phyloP scores from a whole-genome alignment of 1,140 invertebrate genomes.

The Thaumatotibia leucotreta region DNA sequence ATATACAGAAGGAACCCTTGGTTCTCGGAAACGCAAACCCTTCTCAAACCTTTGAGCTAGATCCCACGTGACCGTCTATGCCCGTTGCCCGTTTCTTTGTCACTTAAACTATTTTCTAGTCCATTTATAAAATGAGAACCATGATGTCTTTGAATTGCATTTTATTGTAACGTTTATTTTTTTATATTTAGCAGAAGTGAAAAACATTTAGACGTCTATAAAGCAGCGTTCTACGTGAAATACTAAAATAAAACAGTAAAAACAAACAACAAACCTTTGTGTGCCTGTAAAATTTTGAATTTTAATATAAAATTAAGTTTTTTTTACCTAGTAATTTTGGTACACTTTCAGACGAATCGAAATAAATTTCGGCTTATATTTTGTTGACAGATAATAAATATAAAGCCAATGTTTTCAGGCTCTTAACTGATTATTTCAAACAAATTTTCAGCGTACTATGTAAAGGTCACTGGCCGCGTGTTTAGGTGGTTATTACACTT shows the following conservation, averaged over 20 bases:
- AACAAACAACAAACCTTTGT: too few relatives aligned
- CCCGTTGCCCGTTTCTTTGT: background rate
- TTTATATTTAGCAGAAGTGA: too few relatives aligned
- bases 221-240: too few relatives aligned
- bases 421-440: background rate
- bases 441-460: background rate
- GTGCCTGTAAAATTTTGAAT: too few relatives aligned
- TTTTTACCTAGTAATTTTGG: too few relatives aligned
- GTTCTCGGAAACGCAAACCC: background rate
- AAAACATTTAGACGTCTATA: too few relatives aligned
- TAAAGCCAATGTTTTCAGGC: background rate
- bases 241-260: too few relatives aligned
- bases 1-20: background rate
- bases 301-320: too few relatives aligned
- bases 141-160: background rate
- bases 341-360: too few relatives aligned
- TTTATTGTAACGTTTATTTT: background rate
- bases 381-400: too few relatives aligned
- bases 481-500: background rate
- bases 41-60: background rate
- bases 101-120: background rate
- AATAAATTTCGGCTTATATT: too few relatives aligned
- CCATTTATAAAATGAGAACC: background rate
- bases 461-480: background rate
- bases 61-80: background rate